Conservation (phyloP, 2,888 invertebrate genomes). For the Corythucha ciliata region DNA sequence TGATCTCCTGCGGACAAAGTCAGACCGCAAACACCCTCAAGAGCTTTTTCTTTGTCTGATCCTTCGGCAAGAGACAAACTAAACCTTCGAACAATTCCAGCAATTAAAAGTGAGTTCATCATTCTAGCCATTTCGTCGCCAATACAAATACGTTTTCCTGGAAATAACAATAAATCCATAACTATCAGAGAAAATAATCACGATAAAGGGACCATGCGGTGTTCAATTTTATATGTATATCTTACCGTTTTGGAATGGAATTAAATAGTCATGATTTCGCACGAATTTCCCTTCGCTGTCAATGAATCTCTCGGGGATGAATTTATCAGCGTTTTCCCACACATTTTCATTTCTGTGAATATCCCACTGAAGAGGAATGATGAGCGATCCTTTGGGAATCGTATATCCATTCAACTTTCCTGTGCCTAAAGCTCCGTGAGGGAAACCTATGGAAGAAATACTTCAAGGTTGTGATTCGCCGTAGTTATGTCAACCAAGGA, state of each 20-base stretch:
- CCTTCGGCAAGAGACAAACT: conserved; percentile 41
- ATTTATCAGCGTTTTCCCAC: conserved; percentile 60
- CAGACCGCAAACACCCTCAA: conserved; percentile 64
- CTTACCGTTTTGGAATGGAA: conserved; percentile 75
- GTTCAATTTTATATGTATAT: conserved; percentile 6
- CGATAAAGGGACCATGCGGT: no score
- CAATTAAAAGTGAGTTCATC: conserved; percentile 54
- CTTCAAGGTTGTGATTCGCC: not conserved
- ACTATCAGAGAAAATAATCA: no score
- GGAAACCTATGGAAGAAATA: conserved; percentile 53
- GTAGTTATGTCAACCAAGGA: not conserved
- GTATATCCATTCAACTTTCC: conserved; percentile 44
- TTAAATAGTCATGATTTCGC: conserved; percentile 56
- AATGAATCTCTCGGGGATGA: conserved; percentile 61
- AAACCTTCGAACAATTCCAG: conserved; percentile 54
- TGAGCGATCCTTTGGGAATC: conserved; percentile 60
- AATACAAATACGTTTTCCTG: conserved; percentile 75
- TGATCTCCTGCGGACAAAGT: conserved; percentile 59
- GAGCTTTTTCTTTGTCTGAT: conserved; percentile 43
- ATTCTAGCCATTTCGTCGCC: conserved; percentile 75
- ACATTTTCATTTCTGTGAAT: conserved; percentile 59
- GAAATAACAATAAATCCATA: conserved; percentile 33
- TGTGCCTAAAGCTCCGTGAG: conserved; percentile 60
- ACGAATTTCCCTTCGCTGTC: conserved; percentile 49
- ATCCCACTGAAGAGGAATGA: conserved; percentile 73